phyloP scores from a whole-genome alignment of 2,113 vertebrate genomes.

The Buteo buteo region DNA sequence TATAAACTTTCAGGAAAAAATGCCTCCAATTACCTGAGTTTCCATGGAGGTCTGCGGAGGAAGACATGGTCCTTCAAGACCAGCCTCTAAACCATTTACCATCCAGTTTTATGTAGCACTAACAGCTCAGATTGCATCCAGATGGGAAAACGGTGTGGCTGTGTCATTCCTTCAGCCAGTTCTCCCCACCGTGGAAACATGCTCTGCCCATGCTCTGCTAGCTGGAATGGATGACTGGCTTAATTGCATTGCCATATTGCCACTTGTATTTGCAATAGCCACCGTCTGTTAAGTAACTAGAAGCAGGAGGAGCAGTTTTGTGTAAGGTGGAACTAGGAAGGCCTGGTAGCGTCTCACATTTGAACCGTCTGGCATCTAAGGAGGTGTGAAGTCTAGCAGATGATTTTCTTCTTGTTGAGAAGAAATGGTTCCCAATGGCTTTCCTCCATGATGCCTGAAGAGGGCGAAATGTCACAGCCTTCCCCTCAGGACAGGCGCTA shows the following conservation, averaged over 20 bases:
- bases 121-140: slow-evolving; percentile 6
- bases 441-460: not conserved
- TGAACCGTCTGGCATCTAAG: not conserved
- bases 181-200: not conserved
- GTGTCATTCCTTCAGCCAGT: not conserved
- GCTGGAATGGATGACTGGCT: not conserved
- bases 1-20: slow-evolving; percentile 3
- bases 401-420: not conserved
- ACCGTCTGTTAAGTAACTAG: not conserved
- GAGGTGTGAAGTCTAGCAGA: not conserved
- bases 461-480: not conserved
- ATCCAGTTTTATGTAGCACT: not conserved
- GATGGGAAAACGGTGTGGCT: not conserved
- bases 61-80: not conserved
- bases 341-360: not conserved
- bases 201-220: not conserved
- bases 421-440: not conserved
- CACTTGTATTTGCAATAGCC: not conserved
- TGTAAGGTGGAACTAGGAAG: not conserved
- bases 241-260: not conserved
- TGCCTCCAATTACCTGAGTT: not conserved
- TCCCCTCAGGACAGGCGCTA: not conserved
- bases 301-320: not conserved
- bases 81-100: not conserved
- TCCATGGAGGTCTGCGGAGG: not conserved